phyloP scores from a whole-genome alignment of 2,113 vertebrate species.

The Pardalotus punctatus region DNA sequence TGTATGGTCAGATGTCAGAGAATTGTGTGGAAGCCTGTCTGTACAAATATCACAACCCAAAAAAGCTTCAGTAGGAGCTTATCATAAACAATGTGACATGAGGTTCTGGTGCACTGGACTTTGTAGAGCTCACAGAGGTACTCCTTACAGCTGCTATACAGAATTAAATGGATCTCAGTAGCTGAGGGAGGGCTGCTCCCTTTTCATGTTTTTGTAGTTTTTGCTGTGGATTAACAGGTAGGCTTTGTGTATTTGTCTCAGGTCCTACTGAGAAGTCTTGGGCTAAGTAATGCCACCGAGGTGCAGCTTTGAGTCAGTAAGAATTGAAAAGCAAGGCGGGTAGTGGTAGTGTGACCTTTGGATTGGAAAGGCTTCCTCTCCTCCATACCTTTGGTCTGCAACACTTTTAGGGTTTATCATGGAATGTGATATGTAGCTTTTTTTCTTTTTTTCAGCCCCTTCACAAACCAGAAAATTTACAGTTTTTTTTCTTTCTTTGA shows the following conservation, averaged over 20 bases:
- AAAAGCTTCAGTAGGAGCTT: neutral
- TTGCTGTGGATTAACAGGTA: neutral
- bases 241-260: neutral
- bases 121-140: neutral
- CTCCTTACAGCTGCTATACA: neutral
- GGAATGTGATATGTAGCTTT: neutral
- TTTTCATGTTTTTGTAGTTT: neutral
- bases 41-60: neutral
- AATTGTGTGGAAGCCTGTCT: neutral
- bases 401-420: neutral
- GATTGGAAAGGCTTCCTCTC: neutral
- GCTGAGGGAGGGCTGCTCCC: neutral
- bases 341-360: neutral
- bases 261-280: neutral
- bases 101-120: neutral
- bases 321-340: neutral
- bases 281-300: neutral
- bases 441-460: neutral
- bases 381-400: neutral
- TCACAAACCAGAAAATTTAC: neutral
- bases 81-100: neutral
- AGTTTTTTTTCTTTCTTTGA: neutral
- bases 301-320: neutral
- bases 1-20: neutral
- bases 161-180: neutral